phyloP scores from a whole-genome alignment of 2,888 invertebrate species.

The Lithodes maja region DNA sequence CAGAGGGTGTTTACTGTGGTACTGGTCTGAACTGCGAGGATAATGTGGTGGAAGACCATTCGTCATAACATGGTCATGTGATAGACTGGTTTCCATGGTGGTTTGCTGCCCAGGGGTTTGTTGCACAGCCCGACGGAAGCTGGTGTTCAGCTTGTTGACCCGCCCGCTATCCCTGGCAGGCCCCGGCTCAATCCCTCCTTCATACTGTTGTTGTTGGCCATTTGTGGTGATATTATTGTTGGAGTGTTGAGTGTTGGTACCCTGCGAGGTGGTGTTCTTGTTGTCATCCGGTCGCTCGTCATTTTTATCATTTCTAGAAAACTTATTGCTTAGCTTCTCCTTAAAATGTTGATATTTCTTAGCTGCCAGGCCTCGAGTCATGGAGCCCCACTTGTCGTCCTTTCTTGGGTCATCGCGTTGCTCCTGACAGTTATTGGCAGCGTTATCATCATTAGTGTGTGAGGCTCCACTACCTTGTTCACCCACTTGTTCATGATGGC shows the following conservation, averaged over 20 bases:
- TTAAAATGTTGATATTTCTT: constrained; percentile 70
- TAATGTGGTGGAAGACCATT: constrained; percentile 58
- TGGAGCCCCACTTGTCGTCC: constrained; percentile 67
- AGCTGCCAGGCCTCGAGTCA: constrained; percentile 58
- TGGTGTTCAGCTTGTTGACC: constrained; percentile 46
- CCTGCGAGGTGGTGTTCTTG: constrained; percentile 34
- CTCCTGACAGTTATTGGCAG: constrained; percentile 38
- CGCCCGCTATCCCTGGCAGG: constrained; percentile 29
- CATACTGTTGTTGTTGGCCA: not conserved
- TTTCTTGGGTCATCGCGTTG: constrained; percentile 46
- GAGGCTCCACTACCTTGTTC: not conserved
- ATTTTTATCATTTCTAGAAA: constrained; percentile 55
- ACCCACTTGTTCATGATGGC: constrained; percentile 15
- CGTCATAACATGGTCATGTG: constrained; percentile 13
- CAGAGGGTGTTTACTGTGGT: constrained; percentile 22
- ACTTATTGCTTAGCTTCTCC: constrained; percentile 66
- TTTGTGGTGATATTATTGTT: not conserved
- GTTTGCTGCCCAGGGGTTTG: constrained; percentile 46
- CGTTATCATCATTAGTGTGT: constrained; percentile 26
- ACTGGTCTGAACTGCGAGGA: constrained; percentile 38
- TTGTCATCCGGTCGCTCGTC: constrained; percentile 38
- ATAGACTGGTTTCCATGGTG: constrained; percentile 39
- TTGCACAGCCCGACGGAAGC: constrained; percentile 62
- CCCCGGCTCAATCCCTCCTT: constrained; percentile 16
- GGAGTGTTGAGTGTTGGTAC: constrained; percentile 2